Evolutionary conservation across 2,888 invertebrate species (phyloP).

Genomic region (Diabrotica balteata): DNA sequence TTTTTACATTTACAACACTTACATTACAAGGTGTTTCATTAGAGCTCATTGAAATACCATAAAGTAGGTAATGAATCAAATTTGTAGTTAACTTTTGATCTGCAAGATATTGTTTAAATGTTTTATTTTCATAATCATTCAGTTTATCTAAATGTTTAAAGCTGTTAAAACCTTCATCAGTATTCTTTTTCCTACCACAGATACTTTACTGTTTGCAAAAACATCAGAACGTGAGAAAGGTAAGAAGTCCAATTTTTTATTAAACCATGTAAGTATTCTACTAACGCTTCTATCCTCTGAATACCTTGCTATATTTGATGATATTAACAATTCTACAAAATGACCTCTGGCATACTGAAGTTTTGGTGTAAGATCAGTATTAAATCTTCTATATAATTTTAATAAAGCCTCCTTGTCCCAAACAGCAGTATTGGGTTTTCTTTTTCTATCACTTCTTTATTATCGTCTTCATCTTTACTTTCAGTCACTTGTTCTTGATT

Average conservation of each 20-base stretch:
- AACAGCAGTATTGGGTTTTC: conserved; percentile 2
- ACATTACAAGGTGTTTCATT: conserved; percentile 76
- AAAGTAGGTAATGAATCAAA: conserved; percentile 87
- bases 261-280: conserved; percentile 83
- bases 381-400: conserved; percentile 83
- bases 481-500: conserved; percentile 1
- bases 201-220: conserved; percentile 88
- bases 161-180: conserved; percentile 94
- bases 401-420: conserved; percentile 61
- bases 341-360: conserved; percentile 88
- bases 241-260: conserved; percentile 76
- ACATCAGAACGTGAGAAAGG: conserved; percentile 97
- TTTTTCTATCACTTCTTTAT: too few species aligned
- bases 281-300: conserved; percentile 94
- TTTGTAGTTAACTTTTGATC: conserved; percentile 84
- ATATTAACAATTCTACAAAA: conserved; percentile 90
- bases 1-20: conserved; percentile 81
- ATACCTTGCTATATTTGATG: conserved; percentile 96
- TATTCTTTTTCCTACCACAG: conserved; percentile 91
- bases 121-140: conserved; percentile 73
- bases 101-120: conserved; percentile 83
- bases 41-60: conserved; percentile 91
- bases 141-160: conserved; percentile 78
- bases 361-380: conserved; percentile 93
- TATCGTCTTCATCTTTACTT: background rate